A percentile compares a stretch with the other conserved stretches of the same genome.
phyloP scores from a whole-genome alignment of 2,113 vertebrate genomes.

The Chinchilla lanigera region DNA sequence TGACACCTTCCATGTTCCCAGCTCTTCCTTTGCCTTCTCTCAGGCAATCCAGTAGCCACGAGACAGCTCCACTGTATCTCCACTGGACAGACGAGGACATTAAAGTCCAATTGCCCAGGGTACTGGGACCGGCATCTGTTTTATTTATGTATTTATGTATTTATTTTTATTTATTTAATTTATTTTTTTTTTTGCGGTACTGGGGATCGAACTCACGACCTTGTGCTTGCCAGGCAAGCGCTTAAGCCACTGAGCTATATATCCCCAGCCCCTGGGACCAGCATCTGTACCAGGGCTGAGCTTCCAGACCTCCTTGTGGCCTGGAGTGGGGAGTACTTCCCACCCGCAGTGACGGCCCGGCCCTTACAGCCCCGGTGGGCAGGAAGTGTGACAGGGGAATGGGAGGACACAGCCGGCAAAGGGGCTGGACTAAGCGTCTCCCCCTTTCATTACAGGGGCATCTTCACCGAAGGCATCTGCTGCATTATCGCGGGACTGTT shows the following conservation, averaged over 20 bases:
- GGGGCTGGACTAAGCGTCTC: background rate
- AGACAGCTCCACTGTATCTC: background rate
- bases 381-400: background rate
- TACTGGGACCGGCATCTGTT: background rate
- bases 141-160: no score
- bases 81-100: background rate
- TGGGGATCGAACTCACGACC: no score
- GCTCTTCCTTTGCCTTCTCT: background rate
- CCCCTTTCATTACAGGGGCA: constrained; percentile 83
- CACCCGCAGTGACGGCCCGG: background rate
- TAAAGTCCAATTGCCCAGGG: background rate
- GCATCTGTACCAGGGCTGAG: background rate
- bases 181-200: no score
- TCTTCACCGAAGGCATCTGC: constrained; percentile 90
- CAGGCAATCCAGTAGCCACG: background rate
- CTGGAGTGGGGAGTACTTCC: background rate
- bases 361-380: background rate
- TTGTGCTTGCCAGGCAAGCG: no score
- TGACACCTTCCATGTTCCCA: background rate
- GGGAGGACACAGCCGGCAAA: background rate
- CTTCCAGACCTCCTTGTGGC: background rate
- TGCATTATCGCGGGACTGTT: constrained; percentile 90
- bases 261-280: background rate
- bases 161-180: no score
- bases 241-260: no score